A percentile compares a stretch with the other conserved stretches of the same genome.
These are phyloP conservation scores for Nomada ferruginata DNA, from an alignment of 2,888 invertebrate genomes.

Conservation along the genomic window DNA sequence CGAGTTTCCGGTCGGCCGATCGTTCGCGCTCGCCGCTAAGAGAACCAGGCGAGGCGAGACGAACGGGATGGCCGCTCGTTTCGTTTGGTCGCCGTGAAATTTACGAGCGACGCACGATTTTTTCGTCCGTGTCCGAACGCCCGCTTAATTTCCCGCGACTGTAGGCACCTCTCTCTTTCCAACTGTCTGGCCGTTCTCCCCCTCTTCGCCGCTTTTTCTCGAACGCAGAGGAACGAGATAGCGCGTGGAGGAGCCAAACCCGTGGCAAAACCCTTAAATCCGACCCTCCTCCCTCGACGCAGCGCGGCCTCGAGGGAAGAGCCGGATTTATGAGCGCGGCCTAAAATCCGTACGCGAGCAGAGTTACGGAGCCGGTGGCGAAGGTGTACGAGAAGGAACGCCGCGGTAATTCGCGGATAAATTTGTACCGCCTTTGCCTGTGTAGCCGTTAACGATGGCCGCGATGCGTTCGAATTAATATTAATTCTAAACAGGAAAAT, in stretches of 20 bases:
- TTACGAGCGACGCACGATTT: conserved; percentile 58
- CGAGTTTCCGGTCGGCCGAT: conserved; percentile 51
- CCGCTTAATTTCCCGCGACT: conserved; percentile 58
- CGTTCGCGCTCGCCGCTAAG: conserved; percentile 28
- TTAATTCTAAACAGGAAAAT: too few relatives aligned
- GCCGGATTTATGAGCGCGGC: conserved; percentile 69
- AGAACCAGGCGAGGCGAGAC: neutral
- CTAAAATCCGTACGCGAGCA: conserved; percentile 67
- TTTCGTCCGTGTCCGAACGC: conserved; percentile 46
- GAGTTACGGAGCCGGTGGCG: conserved; percentile 52
- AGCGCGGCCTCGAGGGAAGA: conserved; percentile 57
- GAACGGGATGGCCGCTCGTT: conserved; percentile 11
- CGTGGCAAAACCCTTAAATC: conserved; percentile 67
- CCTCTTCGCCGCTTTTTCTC: conserved; percentile 3
- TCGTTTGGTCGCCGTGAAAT: conserved; percentile 43
- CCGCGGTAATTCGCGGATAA: conserved; percentile 68
- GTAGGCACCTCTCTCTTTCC: conserved; percentile 26
- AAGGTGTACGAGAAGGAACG: conserved; percentile 42
- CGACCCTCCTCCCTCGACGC: conserved; percentile 38
- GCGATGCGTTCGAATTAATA: too few relatives aligned
- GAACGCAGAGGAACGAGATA: conserved; percentile 42
- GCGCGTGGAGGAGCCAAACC: conserved; percentile 41
- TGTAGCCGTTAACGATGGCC: conserved; percentile 33
- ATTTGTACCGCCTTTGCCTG: conserved; percentile 44
- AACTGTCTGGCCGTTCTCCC: conserved; percentile 37